Percentiles rank a stretch among this genome's conserved stretches.
phyloP scores from a whole-genome alignment of 2,113 vertebrate genomes.

The Pyxicephalus adspersus region DNA sequence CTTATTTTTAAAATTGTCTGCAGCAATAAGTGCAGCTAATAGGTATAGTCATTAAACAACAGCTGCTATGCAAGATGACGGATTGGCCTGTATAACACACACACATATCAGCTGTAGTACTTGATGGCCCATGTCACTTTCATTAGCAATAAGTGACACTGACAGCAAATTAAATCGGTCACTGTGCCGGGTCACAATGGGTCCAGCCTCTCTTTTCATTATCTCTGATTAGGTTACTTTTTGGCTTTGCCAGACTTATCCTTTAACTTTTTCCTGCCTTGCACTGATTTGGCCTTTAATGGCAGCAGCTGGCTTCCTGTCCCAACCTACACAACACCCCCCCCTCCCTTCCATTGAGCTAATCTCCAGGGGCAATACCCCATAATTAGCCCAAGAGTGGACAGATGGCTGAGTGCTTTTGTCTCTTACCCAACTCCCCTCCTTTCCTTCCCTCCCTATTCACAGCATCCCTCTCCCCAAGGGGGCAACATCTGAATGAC shows the following conservation, averaged over 20 bases:
- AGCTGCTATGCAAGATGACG: no score
- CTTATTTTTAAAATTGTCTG: no score
- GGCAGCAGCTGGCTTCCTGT: conserved; percentile 42
- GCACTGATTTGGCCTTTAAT: conserved; percentile 35
- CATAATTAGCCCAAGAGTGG: conserved; percentile 51
- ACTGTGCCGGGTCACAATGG: conserved; percentile 23
- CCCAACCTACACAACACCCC: background rate
- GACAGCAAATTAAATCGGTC: conserved; percentile 34
- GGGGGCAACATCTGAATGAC: conserved; percentile 44
- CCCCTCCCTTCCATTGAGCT: background rate
- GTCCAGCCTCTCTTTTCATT: conserved; percentile 9
- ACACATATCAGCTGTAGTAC: no score
- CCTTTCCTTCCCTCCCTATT: background rate
- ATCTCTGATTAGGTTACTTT: conserved; percentile 40
- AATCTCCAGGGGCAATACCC: conserved; percentile 53
- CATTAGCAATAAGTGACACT: conserved; percentile 17
- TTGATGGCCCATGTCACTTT: conserved; percentile 20
- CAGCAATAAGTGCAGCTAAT: no score
- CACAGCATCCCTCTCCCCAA: conserved; percentile 8
- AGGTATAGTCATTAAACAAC: no score
- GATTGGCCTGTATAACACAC: no score
- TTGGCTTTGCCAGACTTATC: conserved; percentile 10
- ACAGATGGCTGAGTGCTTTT: conserved; percentile 55
- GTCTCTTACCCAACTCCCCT: background rate
- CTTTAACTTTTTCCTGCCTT: conserved; percentile 43